These are phyloP conservation scores for Pycnonotus jocosus DNA, from an alignment of 2,113 vertebrate species.

Conservation along the genomic window DNA sequence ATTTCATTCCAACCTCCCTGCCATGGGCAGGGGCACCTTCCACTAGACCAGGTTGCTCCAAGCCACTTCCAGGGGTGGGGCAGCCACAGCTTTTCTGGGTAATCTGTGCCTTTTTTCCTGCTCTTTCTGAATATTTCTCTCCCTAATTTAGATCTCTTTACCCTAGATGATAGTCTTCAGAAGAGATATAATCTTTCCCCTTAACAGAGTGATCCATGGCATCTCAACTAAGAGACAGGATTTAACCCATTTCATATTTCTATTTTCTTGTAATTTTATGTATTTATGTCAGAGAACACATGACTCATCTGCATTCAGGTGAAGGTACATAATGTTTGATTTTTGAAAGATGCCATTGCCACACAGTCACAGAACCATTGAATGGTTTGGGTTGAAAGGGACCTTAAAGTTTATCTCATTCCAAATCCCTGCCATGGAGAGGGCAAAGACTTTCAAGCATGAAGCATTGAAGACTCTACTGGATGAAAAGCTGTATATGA, in stretches of 20 bases:
- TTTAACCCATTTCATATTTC: background rate
- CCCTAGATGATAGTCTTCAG: background rate
- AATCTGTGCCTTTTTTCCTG: background rate
- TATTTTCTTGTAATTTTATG: background rate
- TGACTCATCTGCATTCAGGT: background rate
- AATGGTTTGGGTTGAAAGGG: background rate
- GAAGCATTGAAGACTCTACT: background rate
- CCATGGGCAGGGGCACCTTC: background rate
- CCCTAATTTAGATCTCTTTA: background rate
- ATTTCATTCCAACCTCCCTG: background rate
- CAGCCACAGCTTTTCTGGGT: background rate
- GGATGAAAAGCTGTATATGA: background rate
- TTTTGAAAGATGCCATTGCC: background rate
- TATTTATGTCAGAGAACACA: background rate
- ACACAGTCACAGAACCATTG: background rate
- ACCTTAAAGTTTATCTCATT: background rate
- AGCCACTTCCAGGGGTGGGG: background rate
- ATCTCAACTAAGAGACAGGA: background rate
- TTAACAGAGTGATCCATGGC: background rate
- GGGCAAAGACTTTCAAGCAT: background rate
- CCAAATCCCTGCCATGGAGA: background rate
- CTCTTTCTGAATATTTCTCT: background rate
- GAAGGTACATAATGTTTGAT: background rate
- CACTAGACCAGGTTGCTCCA: background rate
- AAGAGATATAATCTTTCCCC: background rate